A percentile compares a stretch with the other conserved stretches of the same genome.
Evolutionary conservation across 2,113 vertebrate genomes (phyloP).

Genomic region (Peromyscus maniculatus): DNA sequence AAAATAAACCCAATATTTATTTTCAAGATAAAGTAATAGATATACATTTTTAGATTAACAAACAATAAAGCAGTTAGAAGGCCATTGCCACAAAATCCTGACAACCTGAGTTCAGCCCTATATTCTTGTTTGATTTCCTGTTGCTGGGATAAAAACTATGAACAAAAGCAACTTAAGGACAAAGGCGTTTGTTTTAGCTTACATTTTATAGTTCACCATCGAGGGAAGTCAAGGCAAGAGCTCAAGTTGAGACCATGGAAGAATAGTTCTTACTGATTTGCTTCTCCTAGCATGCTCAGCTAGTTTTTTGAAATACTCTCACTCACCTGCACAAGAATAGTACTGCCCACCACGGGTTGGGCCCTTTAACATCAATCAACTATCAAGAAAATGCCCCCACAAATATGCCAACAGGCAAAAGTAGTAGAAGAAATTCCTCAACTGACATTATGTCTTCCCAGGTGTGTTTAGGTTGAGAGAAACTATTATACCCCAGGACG

Average conservation of each 20-base stretch:
- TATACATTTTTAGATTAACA: not conserved
- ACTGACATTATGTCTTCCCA: not conserved
- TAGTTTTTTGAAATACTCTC: not conserved
- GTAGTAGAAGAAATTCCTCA: not conserved
- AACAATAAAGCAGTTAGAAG: not conserved
- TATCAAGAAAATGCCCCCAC: not conserved
- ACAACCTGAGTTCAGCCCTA: not conserved
- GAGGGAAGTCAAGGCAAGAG: not conserved
- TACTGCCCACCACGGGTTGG: not conserved
- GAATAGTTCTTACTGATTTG: not conserved
- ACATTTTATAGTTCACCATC: not conserved
- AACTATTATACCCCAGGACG: not conserved
- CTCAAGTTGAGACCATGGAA: not conserved
- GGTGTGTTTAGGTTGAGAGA: not conserved
- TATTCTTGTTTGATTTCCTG: not conserved
- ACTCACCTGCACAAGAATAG: not conserved
- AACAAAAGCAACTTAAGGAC: not conserved
- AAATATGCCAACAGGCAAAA: not conserved
- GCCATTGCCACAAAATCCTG: not conserved
- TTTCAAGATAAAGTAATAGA: slow-evolving; percentile 13
- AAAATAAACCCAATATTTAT: not conserved
- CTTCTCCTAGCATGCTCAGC: not conserved
- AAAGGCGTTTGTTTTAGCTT: not conserved
- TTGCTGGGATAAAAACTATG: not conserved
- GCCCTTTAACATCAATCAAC: not conserved